Evolutionary conservation across 2,797 vertebrate species (phyloP).

Genomic region (Xerus rutilus): DNA sequence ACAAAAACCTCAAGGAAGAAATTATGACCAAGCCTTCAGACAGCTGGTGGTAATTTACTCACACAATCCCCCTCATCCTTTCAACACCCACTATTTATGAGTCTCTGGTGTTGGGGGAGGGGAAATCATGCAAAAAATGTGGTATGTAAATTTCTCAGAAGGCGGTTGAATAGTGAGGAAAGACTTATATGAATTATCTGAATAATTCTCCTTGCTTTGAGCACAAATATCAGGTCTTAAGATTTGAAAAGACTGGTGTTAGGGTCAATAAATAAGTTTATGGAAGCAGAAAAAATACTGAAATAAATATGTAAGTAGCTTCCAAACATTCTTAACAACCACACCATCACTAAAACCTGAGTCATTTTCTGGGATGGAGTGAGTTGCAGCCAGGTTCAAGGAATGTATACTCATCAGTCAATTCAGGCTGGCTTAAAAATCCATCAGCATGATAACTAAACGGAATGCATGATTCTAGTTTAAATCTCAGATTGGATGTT

Average conservation of each 20-base stretch:
- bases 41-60: constrained; percentile 80
- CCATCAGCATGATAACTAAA: background rate
- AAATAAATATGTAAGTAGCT: constrained; percentile 29
- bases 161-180: background rate
- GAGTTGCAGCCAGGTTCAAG: background rate
- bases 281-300: constrained; percentile 37
- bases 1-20: constrained; percentile 69
- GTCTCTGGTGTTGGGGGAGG: constrained; percentile 38
- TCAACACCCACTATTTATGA: constrained; percentile 75
- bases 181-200: constrained; percentile 16
- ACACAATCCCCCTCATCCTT: constrained; percentile 47
- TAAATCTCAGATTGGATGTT: background rate
- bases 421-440: background rate
- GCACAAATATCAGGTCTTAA: background rate
- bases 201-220: constrained; percentile 47
- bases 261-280: background rate
- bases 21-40: constrained; percentile 68
- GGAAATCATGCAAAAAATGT: constrained; percentile 6
- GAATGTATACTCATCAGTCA: background rate
- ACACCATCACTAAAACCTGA: background rate
- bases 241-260: background rate
- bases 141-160: constrained; percentile 53
- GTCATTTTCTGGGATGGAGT: background rate
- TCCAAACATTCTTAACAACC: constrained; percentile 8
- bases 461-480: background rate